Base-by-base conservation (phyloP, 2,888 invertebrate species). In the Apotomis turbidana region DNA sequence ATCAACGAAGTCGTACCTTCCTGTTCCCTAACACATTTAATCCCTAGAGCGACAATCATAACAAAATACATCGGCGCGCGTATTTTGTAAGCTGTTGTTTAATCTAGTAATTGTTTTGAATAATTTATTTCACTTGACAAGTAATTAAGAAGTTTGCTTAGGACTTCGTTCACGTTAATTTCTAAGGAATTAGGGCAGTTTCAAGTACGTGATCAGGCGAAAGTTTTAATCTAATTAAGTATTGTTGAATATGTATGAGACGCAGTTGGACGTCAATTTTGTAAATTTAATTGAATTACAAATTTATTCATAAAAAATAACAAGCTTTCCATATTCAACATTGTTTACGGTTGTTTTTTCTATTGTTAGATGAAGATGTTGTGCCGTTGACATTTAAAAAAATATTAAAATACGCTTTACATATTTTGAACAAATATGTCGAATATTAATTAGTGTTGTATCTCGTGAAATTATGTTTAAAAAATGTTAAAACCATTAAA, bases 51-150 rank as follows among this genome's bases (percentile, higher is more conserved):
- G 27, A 15, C 9, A 68, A 58, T 68, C 36, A 63, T 68, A 51
- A 67, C 71, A 76, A 76, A 68, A 73, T 66, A 78, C 77, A 80
- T 73, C 78, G 78, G 27, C 27, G 75, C 78, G 77, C 81, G 77
- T 79, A 79, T 79, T 79, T 78, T 75, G 77, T 80, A 71, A 74
- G 68, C 77, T 77, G 78, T 84, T 83, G 83, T 85, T 85, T 83
- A 81, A 85, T 84, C 82, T 81, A 77, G 82, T 85, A 85, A 88
- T 87, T 89, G 86, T 88, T 86, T 86, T 85, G 86, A 88, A 88
- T 88, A 86, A 88, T 86, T 88, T 86, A 89, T 88, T 86, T 86
- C 81, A 85, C 84, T 87, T 85, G 83, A 85, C 82, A 86, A 86
- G 85, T 88, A 87, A 87, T 87, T 88, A 85, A 81, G 78, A 84